Conservation (phyloP, 2,113 vertebrate genomes). For the Periophthalmus modestus region DNA sequence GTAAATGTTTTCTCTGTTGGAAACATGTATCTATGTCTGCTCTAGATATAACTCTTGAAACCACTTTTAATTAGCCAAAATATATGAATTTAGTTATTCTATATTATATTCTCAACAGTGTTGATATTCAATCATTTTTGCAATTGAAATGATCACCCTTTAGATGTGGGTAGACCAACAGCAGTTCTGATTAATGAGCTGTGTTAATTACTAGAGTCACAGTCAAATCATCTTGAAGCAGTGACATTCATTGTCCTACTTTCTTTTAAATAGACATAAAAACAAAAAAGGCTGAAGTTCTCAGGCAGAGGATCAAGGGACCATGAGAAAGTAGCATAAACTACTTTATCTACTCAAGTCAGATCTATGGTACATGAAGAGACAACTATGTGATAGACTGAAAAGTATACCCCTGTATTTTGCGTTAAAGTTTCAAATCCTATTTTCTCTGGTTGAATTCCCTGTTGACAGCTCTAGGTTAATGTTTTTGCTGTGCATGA, state of each 20-base stretch:
- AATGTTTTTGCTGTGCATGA: slow-evolving; percentile 49
- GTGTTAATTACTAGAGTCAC: not conserved
- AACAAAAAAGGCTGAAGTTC: not conserved
- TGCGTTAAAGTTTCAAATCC: slow-evolving; percentile 13
- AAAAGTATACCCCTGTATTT: slow-evolving; percentile 2
- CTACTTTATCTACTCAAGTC: not conserved
- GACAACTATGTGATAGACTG: not conserved
- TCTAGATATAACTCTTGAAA: too few relatives aligned
- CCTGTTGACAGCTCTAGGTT: slow-evolving; percentile 58
- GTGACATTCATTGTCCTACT: not conserved
- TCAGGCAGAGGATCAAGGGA: not conserved
- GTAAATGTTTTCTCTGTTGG: not conserved
- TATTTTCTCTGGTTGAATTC: slow-evolving; percentile 61
- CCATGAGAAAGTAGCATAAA: not conserved
- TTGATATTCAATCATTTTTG: not conserved
- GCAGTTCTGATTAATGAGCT: not conserved
- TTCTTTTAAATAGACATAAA: not conserved
- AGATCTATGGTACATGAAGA: not conserved
- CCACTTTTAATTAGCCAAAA: not conserved
- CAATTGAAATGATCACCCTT: not conserved
- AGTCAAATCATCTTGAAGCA: not conserved
- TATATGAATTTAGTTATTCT: not conserved
- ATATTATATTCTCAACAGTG: too few relatives aligned
- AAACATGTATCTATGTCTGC: not conserved
- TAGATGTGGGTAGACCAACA: not conserved